Base-by-base conservation (phyloP, 1,140 invertebrate species). In the Drosophila athabasca region DNA sequence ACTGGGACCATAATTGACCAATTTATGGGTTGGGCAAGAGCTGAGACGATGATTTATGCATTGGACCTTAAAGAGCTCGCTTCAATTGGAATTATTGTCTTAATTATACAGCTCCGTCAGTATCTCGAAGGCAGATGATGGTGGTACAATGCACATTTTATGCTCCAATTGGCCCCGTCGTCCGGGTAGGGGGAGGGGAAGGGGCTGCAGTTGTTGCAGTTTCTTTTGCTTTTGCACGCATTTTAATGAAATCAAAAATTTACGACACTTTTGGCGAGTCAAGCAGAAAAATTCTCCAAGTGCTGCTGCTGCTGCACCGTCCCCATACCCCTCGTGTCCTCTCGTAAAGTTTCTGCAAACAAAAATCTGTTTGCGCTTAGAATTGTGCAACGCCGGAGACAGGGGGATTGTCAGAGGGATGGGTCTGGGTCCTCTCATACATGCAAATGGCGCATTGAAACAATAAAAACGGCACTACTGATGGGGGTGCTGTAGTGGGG, bases 201-300 rank as follows among this genome's bases (percentile, higher is more conserved):
- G 6, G 19, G 15, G 24, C 8, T 50, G 31, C 29, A 29, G 8
- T 9, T 52, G 19, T 44, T 31, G 44, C 29, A 61, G 48, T 53
- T 66, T 58, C 58, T 31, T 31, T 31, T 85, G 58, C 55, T 11
- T 39, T 39, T 59, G 53, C 61, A 85, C 73, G 77, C 81, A 85
- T 85, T 78, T 78, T 87, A 85, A 87, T 87, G 69, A 82, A 87
- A 82, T 87, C 71, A 82, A 76, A 87, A 87, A 87, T 87, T 79
- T 82, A 87, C 78, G 62, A 87, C 78, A 78, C 77, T 78, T 75
- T 87, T 78, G 77, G 51, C 77, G 79, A 82, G 57, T 87, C 78
- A 87, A 78, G 82, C 69, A 75, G 62, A 81, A 87, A 87, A 81
- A 81, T 78, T 76, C 59, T 31, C 54, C 57, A 48, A 60, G 57